Conservation (phyloP, 2,797 vertebrate species). For the Sebastes dallii region DNA sequence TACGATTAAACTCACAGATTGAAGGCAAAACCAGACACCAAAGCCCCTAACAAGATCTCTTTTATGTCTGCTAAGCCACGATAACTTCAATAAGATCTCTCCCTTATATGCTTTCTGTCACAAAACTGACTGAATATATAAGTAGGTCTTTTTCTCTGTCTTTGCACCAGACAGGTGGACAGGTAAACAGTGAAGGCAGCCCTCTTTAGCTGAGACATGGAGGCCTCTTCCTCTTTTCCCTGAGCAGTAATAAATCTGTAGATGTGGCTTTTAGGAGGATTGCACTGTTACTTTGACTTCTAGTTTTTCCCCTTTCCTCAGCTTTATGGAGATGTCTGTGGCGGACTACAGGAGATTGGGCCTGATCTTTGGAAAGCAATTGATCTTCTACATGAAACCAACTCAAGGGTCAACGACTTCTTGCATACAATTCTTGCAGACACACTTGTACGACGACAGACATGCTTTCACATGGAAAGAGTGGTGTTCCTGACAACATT, state of each 20-base stretch:
- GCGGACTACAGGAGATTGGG: conserved; percentile 42
- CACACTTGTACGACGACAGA: neutral
- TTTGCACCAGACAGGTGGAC: conserved; percentile 29
- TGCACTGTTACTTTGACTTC: conserved; percentile 55
- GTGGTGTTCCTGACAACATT: neutral
- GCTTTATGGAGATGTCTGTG: conserved; percentile 67
- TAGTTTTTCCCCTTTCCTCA: conserved; percentile 47
- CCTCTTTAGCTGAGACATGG: neutral
- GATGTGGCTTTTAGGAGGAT: conserved; percentile 67
- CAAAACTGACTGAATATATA: conserved; percentile 13
- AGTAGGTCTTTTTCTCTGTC: conserved; percentile 4
- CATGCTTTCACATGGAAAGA: conserved; percentile 7
- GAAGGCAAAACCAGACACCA: conserved; percentile 70
- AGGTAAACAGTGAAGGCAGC: conserved; percentile 28
- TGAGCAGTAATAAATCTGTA: conserved; percentile 64
- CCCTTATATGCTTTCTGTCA: neutral
- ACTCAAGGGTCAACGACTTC: conserved; percentile 64
- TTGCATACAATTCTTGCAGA: conserved; percentile 21
- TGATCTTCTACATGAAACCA: conserved; percentile 63
- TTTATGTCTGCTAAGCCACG: conserved; percentile 1
- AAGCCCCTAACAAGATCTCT: conserved; percentile 16
- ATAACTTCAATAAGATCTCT: conserved; percentile 23
- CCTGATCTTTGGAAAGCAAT: conserved; percentile 58
- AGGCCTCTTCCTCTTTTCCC: conserved; percentile 32
- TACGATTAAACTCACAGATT: conserved; percentile 48